Base-by-base conservation (phyloP, 1,140 invertebrate species). In the Grapholita molesta region DNA sequence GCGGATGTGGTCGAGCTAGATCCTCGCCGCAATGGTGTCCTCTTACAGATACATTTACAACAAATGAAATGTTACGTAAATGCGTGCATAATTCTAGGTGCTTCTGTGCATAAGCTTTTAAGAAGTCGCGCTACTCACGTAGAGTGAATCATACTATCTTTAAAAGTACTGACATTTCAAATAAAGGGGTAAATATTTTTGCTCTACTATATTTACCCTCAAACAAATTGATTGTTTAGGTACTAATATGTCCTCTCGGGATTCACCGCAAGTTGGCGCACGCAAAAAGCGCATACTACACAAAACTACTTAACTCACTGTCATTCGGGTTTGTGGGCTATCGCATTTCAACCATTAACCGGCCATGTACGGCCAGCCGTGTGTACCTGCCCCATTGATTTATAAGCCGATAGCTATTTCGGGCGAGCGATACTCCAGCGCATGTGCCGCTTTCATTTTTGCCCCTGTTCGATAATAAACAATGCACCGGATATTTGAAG, bases 321-420 rank as follows among this genome's bases (percentile, higher is more conserved):
- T 69, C 76, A 86, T 85, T 84, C 77, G 79, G 84, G 85, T 87
- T 86, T 88, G 82, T 88, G 77, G 84, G 84, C 77, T 83, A 85
- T 81, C 78, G 77, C 77, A 80, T 61, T 61, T 61, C 21, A 48
- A 28, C 23, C 55, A 28, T 28, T 28, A n/a, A 28, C 38, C 5
- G 6, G 15, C 72, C 69, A 67, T 72, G 48, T 70, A 70, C 32
- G 69, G 57, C 12, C 38, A 21, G 23, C 38, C 30, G 66, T 75
- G 71, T 77, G 72, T 85, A 84, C 83, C 80, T 88, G 83, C 77
- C 71, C 72, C 74, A 80, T 83, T 85, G 86, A 87, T 84, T 84
- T 86, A 80, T 84, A 81, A 78, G 70, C 70, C 77, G 82, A 85
- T 88, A 88, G 82, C 82, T 88, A 90, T 88, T 88, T 84, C 71